phyloP scores from a whole-genome alignment of 2,888 invertebrate genomes.

The Tetranychus piercei region DNA sequence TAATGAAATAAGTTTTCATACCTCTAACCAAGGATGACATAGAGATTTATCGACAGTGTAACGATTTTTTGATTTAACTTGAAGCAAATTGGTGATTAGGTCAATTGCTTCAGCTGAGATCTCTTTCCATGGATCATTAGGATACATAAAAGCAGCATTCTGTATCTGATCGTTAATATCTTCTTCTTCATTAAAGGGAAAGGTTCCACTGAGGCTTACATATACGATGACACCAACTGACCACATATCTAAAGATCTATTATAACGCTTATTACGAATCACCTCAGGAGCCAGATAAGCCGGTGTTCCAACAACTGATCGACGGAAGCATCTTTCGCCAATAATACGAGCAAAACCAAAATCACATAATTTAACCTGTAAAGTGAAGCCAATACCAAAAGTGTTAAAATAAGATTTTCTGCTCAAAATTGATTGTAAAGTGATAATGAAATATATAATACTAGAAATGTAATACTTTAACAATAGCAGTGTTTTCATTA shows the following conservation, averaged over 20 bases:
- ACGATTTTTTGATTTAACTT: conserved; percentile 78
- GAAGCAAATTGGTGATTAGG: conserved; percentile 86
- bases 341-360: conserved; percentile 98
- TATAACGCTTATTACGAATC: conserved; percentile 92
- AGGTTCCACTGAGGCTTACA: conserved; percentile 88
- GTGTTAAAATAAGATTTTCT: neutral
- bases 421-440: neutral
- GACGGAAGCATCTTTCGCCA: conserved; percentile 88
- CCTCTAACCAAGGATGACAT: conserved; percentile 88
- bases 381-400: neutral
- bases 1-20: conserved; percentile 31
- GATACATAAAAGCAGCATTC: conserved; percentile 99
- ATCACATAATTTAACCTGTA: conserved; percentile 70
- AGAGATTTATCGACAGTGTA: conserved; percentile 90
- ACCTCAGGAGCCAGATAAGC: conserved; percentile 98
- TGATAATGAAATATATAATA: neutral
- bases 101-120: conserved; percentile 89
- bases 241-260: conserved; percentile 98
- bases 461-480: neutral
- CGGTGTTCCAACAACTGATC: conserved; percentile 95
- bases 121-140: conserved; percentile 89
- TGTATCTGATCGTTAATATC: conserved; percentile 99
- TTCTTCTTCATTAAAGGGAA: conserved; percentile 99
- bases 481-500: too few species aligned
- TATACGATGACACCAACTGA: conserved; percentile 97